Conservation (phyloP, 2,113 vertebrate genomes). For the Diphyllodes magnificus region DNA sequence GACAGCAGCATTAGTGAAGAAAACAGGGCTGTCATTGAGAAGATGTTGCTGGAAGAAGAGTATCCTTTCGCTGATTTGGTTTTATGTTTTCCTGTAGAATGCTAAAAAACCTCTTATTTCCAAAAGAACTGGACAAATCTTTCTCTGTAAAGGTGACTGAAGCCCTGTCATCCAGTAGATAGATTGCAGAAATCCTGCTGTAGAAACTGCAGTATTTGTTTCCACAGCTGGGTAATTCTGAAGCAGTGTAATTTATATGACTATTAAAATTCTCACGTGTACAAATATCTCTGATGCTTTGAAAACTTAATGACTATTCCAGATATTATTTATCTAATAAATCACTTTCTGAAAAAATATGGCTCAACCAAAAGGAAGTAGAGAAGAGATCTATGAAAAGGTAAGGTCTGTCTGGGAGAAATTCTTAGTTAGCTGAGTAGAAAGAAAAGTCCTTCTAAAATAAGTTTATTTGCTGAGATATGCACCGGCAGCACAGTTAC, state of each 20-base stretch:
- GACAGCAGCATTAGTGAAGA: slow-evolving; percentile 93
- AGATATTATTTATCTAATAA: slow-evolving; percentile 79
- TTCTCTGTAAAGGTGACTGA: background rate
- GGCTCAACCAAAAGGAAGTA: slow-evolving; percentile 74
- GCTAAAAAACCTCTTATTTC: background rate
- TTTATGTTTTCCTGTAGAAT: background rate
- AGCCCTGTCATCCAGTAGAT: background rate
- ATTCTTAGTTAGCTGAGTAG: background rate
- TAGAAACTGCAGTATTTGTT: background rate
- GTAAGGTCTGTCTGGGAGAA: slow-evolving; percentile 63
- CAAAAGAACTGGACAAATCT: background rate
- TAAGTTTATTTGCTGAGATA: background rate
- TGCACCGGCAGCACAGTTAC: background rate
- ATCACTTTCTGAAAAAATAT: slow-evolving; percentile 77
- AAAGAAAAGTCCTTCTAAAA: background rate
- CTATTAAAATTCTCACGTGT: background rate
- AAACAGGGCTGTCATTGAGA: slow-evolving; percentile 90
- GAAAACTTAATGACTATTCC: slow-evolving; percentile 35
- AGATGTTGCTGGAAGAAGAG: slow-evolving; percentile 96
- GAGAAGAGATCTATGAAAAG: slow-evolving; percentile 78
- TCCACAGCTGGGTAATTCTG: background rate
- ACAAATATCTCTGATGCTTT: background rate
- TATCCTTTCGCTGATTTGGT: slow-evolving; percentile 78
- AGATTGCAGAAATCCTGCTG: background rate
- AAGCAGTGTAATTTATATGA: background rate